These are phyloP conservation scores for Euzetes globulus DNA, from an alignment of 2,888 invertebrate species.

Conservation along the genomic window DNA sequence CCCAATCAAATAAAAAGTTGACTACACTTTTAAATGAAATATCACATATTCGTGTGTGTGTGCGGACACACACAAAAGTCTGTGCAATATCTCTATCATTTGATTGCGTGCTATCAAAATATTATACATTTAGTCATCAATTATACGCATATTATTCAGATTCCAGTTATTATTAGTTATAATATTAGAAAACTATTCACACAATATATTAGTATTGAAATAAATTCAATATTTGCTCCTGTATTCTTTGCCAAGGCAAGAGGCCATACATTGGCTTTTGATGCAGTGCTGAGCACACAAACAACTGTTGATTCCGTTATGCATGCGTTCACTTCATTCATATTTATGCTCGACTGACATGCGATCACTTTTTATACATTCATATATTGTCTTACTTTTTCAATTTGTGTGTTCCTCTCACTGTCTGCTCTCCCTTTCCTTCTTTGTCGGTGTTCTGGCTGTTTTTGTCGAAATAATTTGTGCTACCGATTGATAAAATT, in stretches of 20 bases:
- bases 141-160: background rate
- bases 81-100: background rate
- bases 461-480: background rate
- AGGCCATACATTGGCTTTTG: background rate
- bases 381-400: background rate
- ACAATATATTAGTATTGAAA: background rate
- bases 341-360: conserved; percentile 21
- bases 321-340: conserved; percentile 25
- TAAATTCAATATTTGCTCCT: conserved; percentile 19
- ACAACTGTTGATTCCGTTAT: conserved; percentile 24
- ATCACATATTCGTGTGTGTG: background rate
- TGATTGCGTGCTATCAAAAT: conserved; percentile 3
- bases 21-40: background rate
- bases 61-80: background rate
- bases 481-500: background rate
- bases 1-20: no score
- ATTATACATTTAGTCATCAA: background rate
- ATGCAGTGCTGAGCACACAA: background rate
- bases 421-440: background rate
- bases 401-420: background rate
- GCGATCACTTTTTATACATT: conserved; percentile 1
- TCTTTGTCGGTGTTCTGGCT: background rate
- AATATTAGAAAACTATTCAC: conserved; percentile 10
- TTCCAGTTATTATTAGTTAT: background rate
- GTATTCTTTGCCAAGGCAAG: background rate